Base-by-base conservation (phyloP, 2,797 vertebrate species). In the Lutjanus argentimaculatus region DNA sequence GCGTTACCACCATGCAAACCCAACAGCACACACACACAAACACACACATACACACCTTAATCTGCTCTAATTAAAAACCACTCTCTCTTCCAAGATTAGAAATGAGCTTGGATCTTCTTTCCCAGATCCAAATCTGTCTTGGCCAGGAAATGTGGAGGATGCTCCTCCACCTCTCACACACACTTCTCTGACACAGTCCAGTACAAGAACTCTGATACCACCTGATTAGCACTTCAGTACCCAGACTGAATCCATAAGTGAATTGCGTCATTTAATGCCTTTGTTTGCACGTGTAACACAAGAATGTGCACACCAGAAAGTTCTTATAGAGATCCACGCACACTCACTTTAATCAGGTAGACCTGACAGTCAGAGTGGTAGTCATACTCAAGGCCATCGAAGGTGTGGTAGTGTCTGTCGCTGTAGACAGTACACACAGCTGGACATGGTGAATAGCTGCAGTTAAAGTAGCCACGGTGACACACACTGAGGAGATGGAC, bases 321-420 rank as follows among this genome's bases (percentile, higher is more conserved):
- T 52, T 10, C 67, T 30, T 40, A 51, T 22, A 53, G 14, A 81
- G 16, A 66, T 46, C 12, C 66, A 74, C 55, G 67, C 13, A 68
- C 42, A 72, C 93, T 93, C 65, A 99, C 99, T 96, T 99, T 99
- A 62, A 99, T 91, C 85, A 99, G 91, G 84, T 97, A 99, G 67
- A 96, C 97, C 88, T 99, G 98, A 88, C 99, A 99, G 94, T 99
- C 98, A 62, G 98, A 98, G 90, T 97, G 90, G 83, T 98, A 99
- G 88, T 99, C 99, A 79, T 99, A 99, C 79, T 99, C 99, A 49
- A 99, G 77, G 5, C 98, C 99, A 12, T 99, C 99, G 67, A 99
- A 99, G 56, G 98, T 98, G 82, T 99, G 97, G 90, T 99, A 99
- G 89, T 99, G 99, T 14, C 98, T 93, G 88, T 99, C 98, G 12